These are phyloP conservation scores for Cyprinodon brontotheroides DNA, from an alignment of 2,113 vertebrate genomes.

Conservation along the genomic window DNA sequence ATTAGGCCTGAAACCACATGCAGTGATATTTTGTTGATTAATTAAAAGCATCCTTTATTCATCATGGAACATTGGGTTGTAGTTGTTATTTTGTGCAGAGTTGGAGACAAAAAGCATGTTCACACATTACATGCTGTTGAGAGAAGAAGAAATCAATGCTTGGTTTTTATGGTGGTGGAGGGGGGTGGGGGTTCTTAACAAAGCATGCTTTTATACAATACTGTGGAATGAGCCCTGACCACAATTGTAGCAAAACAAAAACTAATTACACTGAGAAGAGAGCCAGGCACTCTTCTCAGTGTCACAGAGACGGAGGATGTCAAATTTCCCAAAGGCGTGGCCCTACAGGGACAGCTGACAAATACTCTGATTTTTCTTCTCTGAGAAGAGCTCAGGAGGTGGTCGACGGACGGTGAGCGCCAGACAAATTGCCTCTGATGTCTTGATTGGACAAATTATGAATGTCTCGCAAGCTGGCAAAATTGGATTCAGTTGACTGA, in stretches of 20 bases:
- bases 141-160: conserved; percentile 52
- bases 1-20: conserved; percentile 17
- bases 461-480: conserved; percentile 42
- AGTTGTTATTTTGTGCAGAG: conserved; percentile 51
- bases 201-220: conserved; percentile 31
- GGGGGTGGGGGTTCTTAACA: conserved; percentile 34
- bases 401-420: conserved; percentile 9
- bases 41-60: conserved; percentile 49
- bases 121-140: conserved; percentile 55
- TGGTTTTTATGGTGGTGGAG: conserved; percentile 19
- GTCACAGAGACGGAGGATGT: conserved; percentile 53
- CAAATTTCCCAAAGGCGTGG: conserved; percentile 55
- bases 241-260: conserved; percentile 66
- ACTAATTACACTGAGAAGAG: conserved; percentile 74
- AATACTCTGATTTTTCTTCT: conserved; percentile 71
- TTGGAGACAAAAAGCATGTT: conserved; percentile 36
- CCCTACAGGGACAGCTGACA: conserved; percentile 67
- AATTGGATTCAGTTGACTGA: conserved; percentile 71
- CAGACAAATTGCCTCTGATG: conserved; percentile 67
- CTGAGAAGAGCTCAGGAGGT: conserved; percentile 31
- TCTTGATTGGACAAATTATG: conserved; percentile 69
- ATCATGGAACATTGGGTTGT: conserved; percentile 53
- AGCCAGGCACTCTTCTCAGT: conserved; percentile 50
- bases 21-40: conserved; percentile 54
- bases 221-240: conserved; percentile 32